These are phyloP conservation scores for Eupithecia subumbrata DNA, from an alignment of 2,888 invertebrate genomes.

Conservation along the genomic window DNA sequence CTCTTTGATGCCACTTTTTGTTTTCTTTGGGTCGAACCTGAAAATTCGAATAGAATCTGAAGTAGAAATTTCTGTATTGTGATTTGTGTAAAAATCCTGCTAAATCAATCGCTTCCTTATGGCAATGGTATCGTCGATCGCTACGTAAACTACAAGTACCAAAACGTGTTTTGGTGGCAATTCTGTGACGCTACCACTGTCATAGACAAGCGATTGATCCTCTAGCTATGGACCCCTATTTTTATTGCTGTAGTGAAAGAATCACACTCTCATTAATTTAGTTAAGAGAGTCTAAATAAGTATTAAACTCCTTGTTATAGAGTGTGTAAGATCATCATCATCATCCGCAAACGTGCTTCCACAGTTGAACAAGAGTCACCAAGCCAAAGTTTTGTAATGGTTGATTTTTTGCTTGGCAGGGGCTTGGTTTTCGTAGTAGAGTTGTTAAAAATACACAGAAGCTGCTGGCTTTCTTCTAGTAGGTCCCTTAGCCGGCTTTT, in stretches of 20 bases:
- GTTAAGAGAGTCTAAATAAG: not conserved
- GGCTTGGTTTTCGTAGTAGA: too few species aligned
- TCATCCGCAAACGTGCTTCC: not conserved
- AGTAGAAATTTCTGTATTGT: not conserved
- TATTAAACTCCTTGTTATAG: not conserved
- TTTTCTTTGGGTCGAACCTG: constrained; percentile 73
- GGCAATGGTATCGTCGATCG: not conserved
- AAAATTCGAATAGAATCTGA: constrained; percentile 34
- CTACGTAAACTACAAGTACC: not conserved
- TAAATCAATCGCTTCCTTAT: not conserved
- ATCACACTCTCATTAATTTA: not conserved
- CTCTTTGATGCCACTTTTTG: constrained; percentile 68
- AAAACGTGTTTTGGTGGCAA: not conserved
- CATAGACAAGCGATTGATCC: not conserved
- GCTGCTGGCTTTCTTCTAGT: not conserved
- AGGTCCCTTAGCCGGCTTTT: not conserved
- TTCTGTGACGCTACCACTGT: not conserved
- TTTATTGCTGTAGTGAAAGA: not conserved
- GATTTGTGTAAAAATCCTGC: too few species aligned
- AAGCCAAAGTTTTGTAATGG: not conserved
- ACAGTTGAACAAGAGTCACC: not conserved
- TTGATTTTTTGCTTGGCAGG: too few species aligned
- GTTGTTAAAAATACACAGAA: not conserved
- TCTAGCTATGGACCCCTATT: not conserved
- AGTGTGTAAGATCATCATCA: too few species aligned